Conservation (phyloP, 2,797 vertebrate genomes). For the Allochrocebus solatus region DNA sequence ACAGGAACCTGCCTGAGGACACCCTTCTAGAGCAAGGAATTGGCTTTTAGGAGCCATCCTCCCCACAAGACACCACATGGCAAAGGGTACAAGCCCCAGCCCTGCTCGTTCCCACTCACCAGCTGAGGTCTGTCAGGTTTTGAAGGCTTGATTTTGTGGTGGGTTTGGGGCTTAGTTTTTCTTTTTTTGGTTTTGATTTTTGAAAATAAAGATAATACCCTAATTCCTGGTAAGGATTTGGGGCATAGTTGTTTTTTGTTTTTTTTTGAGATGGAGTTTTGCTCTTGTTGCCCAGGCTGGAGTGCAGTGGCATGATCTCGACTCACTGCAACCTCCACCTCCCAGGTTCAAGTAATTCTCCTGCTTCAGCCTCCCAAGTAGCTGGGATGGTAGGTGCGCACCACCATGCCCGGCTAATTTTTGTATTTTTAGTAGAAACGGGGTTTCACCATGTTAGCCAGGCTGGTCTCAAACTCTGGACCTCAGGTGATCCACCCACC, state of each 20-base stretch:
- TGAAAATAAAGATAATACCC: conserved; percentile 34
- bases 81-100: background rate
- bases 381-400: no score
- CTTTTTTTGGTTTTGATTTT: conserved; percentile 25
- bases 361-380: no score
- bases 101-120: background rate
- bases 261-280: no score
- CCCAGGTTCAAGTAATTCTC: no score
- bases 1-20: background rate
- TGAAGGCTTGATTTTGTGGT: conserved; percentile 50
- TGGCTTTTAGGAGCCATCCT: background rate
- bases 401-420: no score
- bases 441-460: no score
- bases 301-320: no score
- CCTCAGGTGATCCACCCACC: no score
- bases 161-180: background rate
- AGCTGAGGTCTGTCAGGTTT: conserved; percentile 14
- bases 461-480: no score
- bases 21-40: background rate
- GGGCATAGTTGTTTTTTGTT: background rate
- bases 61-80: background rate
- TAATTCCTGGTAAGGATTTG: background rate
- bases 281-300: no score
- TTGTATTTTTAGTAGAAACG: no score
- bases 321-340: no score